These are phyloP conservation scores for Melinaea marsaeus DNA, from an alignment of 2,888 invertebrate genomes.

Conservation along the genomic window DNA sequence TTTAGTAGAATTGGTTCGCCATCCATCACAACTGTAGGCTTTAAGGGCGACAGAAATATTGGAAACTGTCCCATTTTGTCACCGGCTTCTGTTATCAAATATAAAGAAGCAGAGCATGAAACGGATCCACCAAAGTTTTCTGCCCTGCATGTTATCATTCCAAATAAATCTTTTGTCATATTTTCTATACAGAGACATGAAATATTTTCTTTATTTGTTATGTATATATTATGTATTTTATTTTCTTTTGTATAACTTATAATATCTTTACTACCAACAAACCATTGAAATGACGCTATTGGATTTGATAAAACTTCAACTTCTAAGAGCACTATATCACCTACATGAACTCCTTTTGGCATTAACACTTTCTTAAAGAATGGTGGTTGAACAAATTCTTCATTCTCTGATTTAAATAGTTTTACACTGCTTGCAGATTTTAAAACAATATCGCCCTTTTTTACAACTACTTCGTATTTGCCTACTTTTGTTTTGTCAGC, in stretches of 20 bases:
- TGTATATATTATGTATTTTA: constrained; percentile 83
- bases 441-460: constrained; percentile 84
- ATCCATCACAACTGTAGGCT: constrained; percentile 89
- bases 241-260: constrained; percentile 73
- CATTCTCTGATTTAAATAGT: constrained; percentile 80
- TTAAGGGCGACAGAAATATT: constrained; percentile 84
- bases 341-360: constrained; percentile 83
- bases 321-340: constrained; percentile 88
- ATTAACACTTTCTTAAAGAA: constrained; percentile 83
- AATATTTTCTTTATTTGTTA: constrained; percentile 83
- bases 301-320: constrained; percentile 87
- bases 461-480: constrained; percentile 91
- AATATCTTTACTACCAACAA: constrained; percentile 84
- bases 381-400: constrained; percentile 82
- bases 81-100: constrained; percentile 76
- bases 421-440: constrained; percentile 90
- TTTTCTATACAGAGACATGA: constrained; percentile 88
- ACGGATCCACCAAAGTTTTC: constrained; percentile 94
- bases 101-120: constrained; percentile 87
- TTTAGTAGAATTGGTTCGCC: constrained; percentile 88
- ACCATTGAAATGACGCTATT: constrained; percentile 92
- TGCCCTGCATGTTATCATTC: constrained; percentile 91
- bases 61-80: constrained; percentile 75
- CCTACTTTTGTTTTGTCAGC: constrained; percentile 87
- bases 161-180: constrained; percentile 82